These are phyloP conservation scores for Muscidifurax raptorellus DNA, from an alignment of 1,140 invertebrate genomes.

Conservation along the genomic window DNA sequence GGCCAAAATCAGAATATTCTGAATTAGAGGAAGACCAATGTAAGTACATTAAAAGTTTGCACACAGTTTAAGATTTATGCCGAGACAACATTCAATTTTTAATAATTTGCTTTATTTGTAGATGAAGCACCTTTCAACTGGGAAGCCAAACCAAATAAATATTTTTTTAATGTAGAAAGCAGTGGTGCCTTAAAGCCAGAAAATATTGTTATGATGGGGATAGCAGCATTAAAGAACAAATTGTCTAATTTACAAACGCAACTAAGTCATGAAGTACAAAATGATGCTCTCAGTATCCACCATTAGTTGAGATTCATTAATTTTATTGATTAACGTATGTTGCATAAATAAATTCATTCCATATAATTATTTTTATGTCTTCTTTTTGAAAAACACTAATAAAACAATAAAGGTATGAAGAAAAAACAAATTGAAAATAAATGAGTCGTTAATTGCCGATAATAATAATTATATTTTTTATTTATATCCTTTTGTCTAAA, in stretches of 20 bases:
- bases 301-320: constrained; percentile 61
- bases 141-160: constrained; percentile 97
- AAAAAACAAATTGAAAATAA: neutral
- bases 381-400: neutral
- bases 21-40: constrained; percentile 95
- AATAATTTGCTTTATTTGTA: constrained; percentile 67
- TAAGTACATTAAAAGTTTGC: constrained; percentile 74
- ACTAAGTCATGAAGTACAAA: constrained; percentile 90
- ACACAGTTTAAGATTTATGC: neutral
- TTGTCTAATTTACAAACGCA: constrained; percentile 96
- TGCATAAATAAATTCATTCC: constrained; percentile 28
- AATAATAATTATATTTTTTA: no score
- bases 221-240: constrained; percentile 96
- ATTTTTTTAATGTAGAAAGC: constrained; percentile 97
- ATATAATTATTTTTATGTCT: neutral
- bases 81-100: neutral
- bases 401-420: neutral
- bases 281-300: constrained; percentile 86
- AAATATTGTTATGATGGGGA: constrained; percentile 97
- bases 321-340: constrained; percentile 10
- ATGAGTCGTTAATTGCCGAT: no score
- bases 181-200: constrained; percentile 95
- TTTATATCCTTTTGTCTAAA: neutral
- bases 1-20: constrained; percentile 98
- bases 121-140: constrained; percentile 95